Conservation (phyloP, 2,113 vertebrate genomes). For the Tychaedon coryphoeus region DNA sequence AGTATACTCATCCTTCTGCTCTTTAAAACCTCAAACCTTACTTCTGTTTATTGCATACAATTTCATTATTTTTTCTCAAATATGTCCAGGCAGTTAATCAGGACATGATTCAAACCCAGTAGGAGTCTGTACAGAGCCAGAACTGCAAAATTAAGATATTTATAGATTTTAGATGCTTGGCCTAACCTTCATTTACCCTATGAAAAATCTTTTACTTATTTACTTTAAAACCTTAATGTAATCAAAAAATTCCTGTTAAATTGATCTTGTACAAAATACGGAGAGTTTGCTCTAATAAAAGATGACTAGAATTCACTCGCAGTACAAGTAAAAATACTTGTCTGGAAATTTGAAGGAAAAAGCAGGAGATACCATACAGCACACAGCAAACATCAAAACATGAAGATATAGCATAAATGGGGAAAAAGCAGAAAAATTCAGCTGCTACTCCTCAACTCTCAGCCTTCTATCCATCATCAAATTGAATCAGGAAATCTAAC, state of each 20-base stretch:
- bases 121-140: background rate
- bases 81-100: background rate
- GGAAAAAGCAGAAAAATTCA: background rate
- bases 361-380: background rate
- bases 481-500: background rate
- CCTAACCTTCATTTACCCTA: background rate
- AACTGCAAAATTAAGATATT: background rate
- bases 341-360: background rate
- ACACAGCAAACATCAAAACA: background rate
- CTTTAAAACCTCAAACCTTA: background rate
- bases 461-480: background rate
- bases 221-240: background rate
- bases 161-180: background rate
- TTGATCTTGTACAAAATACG: background rate
- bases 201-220: background rate
- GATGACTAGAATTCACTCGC: background rate
- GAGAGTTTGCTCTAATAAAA: background rate
- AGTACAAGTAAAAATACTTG: background rate
- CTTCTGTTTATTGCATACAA: background rate
- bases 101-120: background rate
- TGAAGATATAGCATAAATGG: background rate
- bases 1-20: background rate
- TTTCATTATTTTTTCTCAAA: background rate
- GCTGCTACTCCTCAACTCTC: background rate
- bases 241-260: background rate